Base-by-base conservation (phyloP, 2,888 invertebrate genomes). In the Lithosia quadra region DNA sequence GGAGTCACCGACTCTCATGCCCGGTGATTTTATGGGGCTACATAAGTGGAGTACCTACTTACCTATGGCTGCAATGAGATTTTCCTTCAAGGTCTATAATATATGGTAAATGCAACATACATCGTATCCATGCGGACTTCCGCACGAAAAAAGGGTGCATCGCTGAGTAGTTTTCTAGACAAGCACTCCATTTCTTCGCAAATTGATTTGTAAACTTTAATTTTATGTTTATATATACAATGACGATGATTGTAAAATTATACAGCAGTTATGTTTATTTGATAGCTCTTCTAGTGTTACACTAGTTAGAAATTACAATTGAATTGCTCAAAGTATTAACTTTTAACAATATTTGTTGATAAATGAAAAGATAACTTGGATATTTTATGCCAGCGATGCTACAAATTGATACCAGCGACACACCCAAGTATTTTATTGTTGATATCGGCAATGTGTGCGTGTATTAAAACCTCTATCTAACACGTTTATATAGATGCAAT, bases 401-500 rank as follows among this genome's bases (percentile, higher is more conserved):
- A 90, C 90, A 89, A 91, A 92, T 90, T 90, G 91, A 91, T 91
- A 89, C 81, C 75, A 75, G 76, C 78, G 83, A 74, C 86, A 87
- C 81, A 85, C 82, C 73, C 73, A 77, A 82, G 80, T 85, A 86
- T 88, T 87, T 90, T 87, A 88, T 88, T 87, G 85, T 88, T 77
- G 82, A 84, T 84, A 80, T 72, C 73, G 68, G 73, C 82, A 75
- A 80, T 88, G 89, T 91, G 89, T 91, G 90, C 87, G 90, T 90
- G 88, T 85, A 89, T 91, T 88, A 87, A 90, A 89, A 88, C 86
- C 80, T 86, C 84, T 84, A 88, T 90, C 91, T 89, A 89, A 91
- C 90, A 88, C 88, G 89, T 90, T 88, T 91, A 90, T 90, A 90
- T 90, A 88, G 91, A 91, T 89, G 89, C 90, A 86, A 90, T 93